phyloP scores from a whole-genome alignment of 2,113 vertebrate species.

The Silurus asotus region DNA sequence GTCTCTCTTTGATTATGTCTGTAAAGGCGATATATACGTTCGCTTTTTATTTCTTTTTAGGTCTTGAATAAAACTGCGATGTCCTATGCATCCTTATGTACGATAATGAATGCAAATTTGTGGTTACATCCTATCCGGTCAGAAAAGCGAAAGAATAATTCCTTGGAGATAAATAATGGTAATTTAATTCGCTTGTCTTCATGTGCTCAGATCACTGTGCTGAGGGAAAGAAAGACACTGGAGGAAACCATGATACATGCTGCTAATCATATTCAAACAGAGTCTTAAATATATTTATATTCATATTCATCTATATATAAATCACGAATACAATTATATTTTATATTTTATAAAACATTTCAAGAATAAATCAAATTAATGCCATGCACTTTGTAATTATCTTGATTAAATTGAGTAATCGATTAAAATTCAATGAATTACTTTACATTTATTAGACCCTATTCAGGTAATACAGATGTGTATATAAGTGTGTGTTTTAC shows the following conservation, averaged over 20 bases:
- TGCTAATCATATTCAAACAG: slow-evolving; percentile 36
- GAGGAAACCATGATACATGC: slow-evolving; percentile 30
- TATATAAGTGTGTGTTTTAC: no score
- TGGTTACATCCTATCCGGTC: background rate
- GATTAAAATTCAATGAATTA: no score
- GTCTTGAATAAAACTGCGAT: background rate
- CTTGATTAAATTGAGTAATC: no score
- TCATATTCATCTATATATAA: no score
- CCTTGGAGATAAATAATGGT: slow-evolving; percentile 26
- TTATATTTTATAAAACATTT: no score
- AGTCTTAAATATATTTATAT: no score
- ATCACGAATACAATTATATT: no score
- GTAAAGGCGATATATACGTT: background rate
- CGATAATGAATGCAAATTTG: background rate
- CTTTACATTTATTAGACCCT: no score
- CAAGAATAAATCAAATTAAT: no score
- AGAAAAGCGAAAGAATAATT: background rate
- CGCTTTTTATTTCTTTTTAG: background rate
- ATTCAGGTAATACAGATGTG: no score
- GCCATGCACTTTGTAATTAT: no score
- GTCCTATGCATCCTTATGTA: background rate
- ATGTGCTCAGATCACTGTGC: slow-evolving; percentile 44
- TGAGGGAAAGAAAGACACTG: slow-evolving; percentile 38
- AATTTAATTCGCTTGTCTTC: slow-evolving; percentile 24
- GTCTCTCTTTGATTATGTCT: slow-evolving; percentile 54